Evolutionary conservation across 2,888 invertebrate species (phyloP).

Genomic region (Lepidochrysops patricia): DNA sequence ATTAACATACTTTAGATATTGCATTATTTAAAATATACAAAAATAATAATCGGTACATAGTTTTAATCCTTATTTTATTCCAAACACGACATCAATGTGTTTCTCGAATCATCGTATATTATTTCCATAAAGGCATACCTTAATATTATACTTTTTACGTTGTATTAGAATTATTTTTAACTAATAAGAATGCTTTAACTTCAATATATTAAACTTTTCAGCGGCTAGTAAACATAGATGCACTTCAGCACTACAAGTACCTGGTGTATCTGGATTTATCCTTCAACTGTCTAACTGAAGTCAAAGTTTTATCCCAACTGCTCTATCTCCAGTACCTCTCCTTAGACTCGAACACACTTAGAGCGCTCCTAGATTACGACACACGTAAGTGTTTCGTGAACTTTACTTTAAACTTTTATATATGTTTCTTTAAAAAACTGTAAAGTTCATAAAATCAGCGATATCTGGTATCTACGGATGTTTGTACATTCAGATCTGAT

Average conservation of each 20-base stretch:
- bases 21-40: no score
- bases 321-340: constrained; percentile 74
- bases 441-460: not conserved
- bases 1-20: no score
- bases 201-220: constrained; percentile 28
- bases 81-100: no score
- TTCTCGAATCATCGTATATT: no score
- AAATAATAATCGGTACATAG: no score
- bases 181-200: not conserved
- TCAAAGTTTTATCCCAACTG: constrained; percentile 66
- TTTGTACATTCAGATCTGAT: no score
- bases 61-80: no score
- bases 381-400: constrained; percentile 48
- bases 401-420: constrained; percentile 7
- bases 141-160: no score
- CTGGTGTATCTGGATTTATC: constrained; percentile 76
- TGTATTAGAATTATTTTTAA: no score
- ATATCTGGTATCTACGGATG: not conserved
- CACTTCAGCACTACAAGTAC: constrained; percentile 70
- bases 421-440: not conserved
- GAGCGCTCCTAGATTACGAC: constrained; percentile 67
- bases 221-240: constrained; percentile 60
- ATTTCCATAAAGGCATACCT: no score
- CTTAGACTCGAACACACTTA: constrained; percentile 71
- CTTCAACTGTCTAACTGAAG: constrained; percentile 66